Base-by-base conservation (phyloP, 2,797 vertebrate species). In the Alca torda region DNA sequence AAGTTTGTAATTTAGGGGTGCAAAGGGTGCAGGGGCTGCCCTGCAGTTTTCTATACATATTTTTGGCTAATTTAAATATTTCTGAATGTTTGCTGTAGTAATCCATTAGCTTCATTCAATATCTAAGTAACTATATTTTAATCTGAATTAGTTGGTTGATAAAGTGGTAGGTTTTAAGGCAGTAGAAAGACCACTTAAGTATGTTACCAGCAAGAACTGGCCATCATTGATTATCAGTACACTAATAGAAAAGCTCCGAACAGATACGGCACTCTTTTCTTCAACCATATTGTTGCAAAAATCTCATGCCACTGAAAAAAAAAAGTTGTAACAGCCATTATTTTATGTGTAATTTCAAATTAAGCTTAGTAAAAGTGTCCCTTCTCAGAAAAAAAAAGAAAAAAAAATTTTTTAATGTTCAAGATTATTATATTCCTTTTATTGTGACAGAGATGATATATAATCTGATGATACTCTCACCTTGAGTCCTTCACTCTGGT, bases 401-500 rank as follows among this genome's bases (percentile, higher is more conserved):
- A 39, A 39, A 39, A 41, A 39, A 39, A 37, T 37, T 25, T 43
- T 37, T 14, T 1, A n/a, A 50, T 12, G 12, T 53, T 87, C 37
- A 93, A 59, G 48, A 95, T 80, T 53, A 63, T 82, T 53, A 63
- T 82, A 84, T 88, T 95, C 20, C 16, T 93, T 83, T 88, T 81
- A 77, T 70, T 81, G 81, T 85, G 69, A n/a, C 70, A 78, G 70
- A 91, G 74, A 83, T 94, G 16, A 80, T 86, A 57, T 81, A 43
- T 78, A 88, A 90, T 91, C 77, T 86, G 61, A 88, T 65, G 68
- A 64, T 91, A 65, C 59, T 95, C 90, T 97, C 91, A 95, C 91
- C 90, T 94, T 96, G 93, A 93, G 88, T 93, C 78, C 82, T 91
- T 93, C 26, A 48, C 57, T 96, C 79, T 43, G 67, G 60, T 85